These are phyloP conservation scores for Barbus barbus DNA, from an alignment of 2,113 vertebrate genomes.

Conservation along the genomic window DNA sequence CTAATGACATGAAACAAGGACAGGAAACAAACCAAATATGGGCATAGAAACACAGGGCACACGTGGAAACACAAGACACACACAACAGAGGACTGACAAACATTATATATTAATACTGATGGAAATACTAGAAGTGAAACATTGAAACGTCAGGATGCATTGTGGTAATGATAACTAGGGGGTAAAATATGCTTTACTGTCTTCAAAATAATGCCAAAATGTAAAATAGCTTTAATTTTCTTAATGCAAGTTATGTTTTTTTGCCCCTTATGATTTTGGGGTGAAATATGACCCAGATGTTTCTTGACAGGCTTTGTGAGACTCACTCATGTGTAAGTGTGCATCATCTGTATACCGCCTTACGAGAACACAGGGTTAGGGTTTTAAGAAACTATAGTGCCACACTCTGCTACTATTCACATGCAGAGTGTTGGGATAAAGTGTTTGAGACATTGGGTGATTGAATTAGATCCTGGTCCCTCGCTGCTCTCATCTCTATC, in stretches of 20 bases:
- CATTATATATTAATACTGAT: no score
- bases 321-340: neutral
- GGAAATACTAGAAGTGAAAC: no score
- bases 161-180: neutral
- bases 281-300: neutral
- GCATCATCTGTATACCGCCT: neutral
- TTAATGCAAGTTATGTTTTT: neutral
- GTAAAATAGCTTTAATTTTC: neutral
- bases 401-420: neutral
- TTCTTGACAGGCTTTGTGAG: neutral
- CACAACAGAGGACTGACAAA: no score
- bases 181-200: no score
- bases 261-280: neutral
- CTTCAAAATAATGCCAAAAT: neutral
- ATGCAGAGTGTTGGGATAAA: neutral
- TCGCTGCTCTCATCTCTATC: constrained; percentile 46
- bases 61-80: no score
- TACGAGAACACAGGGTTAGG: neutral
- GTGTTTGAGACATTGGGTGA: constrained; percentile 41
- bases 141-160: neutral
- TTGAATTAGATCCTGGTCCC: constrained; percentile 38
- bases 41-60: no score
- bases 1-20: no score
- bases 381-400: constrained; percentile 5
- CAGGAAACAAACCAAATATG: no score